Evolutionary conservation across 1,140 invertebrate genomes (phyloP).

Genomic region (Oryctes rhinoceros): DNA sequence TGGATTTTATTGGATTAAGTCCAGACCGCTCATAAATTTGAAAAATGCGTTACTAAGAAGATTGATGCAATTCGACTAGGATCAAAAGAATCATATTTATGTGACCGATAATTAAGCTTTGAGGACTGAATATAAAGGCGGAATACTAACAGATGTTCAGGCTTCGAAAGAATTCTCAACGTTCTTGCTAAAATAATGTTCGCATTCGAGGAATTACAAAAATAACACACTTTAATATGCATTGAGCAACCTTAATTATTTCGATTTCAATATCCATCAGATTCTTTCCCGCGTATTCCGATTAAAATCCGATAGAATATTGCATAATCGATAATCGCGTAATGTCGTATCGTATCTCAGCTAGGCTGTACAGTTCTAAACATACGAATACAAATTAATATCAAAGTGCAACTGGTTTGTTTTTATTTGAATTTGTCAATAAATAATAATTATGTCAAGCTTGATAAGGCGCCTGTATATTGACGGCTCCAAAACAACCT

Average conservation of each 20-base stretch:
- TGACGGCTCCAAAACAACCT: slow-evolving; percentile 10
- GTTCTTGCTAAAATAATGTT: too few relatives aligned
- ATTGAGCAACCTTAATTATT: too few relatives aligned
- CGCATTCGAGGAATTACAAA: too few relatives aligned
- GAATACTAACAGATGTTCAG: neutral
- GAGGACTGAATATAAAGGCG: neutral
- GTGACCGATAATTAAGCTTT: neutral
- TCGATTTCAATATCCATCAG: too few relatives aligned
- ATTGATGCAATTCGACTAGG: neutral
- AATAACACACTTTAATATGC: too few relatives aligned
- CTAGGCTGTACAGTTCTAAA: neutral
- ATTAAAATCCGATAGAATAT: too few relatives aligned
- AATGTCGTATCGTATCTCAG: neutral
- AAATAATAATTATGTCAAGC: slow-evolving; percentile 39
- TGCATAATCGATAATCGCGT: neutral
- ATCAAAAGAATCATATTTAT: neutral
- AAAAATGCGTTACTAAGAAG: neutral
- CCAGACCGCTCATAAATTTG: slow-evolving; percentile 2
- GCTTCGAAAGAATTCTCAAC: neutral
- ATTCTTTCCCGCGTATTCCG: too few relatives aligned
- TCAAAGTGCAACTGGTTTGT: slow-evolving; percentile 32
- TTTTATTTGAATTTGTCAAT: slow-evolving; percentile 38
- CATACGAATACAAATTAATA: slow-evolving; percentile 19
- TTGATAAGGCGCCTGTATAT: slow-evolving; percentile 10
- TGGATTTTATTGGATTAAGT: neutral